phyloP scores from a whole-genome alignment of 2,113 vertebrate species.

The Thalassoma bifasciatum region DNA sequence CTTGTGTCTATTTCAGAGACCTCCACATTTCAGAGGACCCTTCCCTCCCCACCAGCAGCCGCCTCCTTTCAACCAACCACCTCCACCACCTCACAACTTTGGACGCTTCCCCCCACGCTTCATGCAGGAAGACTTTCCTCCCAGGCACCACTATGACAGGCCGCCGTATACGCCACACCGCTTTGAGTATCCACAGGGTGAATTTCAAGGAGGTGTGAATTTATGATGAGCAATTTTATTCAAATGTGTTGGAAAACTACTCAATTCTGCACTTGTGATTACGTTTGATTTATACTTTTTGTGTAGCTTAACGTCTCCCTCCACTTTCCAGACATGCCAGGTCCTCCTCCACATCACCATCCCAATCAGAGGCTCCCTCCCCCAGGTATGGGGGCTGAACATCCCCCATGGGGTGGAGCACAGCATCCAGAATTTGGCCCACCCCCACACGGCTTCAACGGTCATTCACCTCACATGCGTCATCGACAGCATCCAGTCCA shows the following conservation, averaged over 20 bases:
- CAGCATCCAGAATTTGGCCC: constrained; percentile 94
- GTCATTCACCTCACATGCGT: constrained; percentile 94
- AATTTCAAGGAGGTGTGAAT: constrained; percentile 89
- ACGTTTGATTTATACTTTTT: background rate
- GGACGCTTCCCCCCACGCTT: constrained; percentile 96
- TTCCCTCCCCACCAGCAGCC: constrained; percentile 97
- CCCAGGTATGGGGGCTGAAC: constrained; percentile 90
- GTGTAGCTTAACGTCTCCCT: constrained; percentile 2
- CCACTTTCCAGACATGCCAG: constrained; percentile 86
- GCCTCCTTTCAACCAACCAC: constrained; percentile 95
- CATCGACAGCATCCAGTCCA: constrained; percentile 90
- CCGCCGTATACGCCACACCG: constrained; percentile 92
- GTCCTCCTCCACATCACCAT: constrained; percentile 96
- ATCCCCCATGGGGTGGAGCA: constrained; percentile 93
- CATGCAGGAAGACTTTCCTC: constrained; percentile 98
- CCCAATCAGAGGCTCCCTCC: constrained; percentile 94
- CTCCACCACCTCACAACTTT: constrained; percentile 94
- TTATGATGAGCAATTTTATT: background rate
- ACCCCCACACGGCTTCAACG: constrained; percentile 95
- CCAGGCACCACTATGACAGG: constrained; percentile 94
- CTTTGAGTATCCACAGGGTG: constrained; percentile 95
- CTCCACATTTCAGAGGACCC: constrained; percentile 95
- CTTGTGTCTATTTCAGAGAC: constrained; percentile 79
- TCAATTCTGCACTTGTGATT: background rate
- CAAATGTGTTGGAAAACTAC: background rate